Percentiles rank a stretch among this genome's conserved stretches.
Evolutionary conservation across 2,888 invertebrate genomes (phyloP).

Genomic region (Orgyia antiqua): DNA sequence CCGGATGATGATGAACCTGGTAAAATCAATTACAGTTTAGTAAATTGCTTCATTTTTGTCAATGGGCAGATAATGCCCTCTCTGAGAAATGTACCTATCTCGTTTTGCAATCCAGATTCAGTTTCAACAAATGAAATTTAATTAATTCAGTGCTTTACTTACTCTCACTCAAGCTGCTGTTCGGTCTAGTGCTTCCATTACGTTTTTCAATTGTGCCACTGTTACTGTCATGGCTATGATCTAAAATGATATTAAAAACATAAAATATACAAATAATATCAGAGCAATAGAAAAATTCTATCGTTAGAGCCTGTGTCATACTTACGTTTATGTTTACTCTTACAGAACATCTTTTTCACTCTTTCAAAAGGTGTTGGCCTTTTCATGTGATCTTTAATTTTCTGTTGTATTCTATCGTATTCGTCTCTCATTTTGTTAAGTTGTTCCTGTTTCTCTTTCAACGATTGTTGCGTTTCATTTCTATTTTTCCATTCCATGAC

Average conservation of each 20-base stretch:
- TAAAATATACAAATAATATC: too few relatives aligned
- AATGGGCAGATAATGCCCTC: neutral
- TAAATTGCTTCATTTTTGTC: neutral
- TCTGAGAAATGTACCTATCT: too few relatives aligned
- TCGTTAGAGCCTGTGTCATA: too few relatives aligned
- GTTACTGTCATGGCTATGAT: conserved; percentile 43
- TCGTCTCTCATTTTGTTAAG: conserved; percentile 87
- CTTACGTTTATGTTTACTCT: conserved; percentile 77
- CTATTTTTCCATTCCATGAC: conserved; percentile 92
- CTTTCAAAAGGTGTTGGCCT: conserved; percentile 89
- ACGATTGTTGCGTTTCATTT: conserved; percentile 91
- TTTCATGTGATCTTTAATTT: conserved; percentile 85
- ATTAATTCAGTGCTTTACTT: conserved; percentile 32
- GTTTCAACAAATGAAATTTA: neutral
- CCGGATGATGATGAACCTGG: conserved; percentile 89
- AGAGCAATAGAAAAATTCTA: too few relatives aligned
- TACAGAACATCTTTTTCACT: conserved; percentile 85
- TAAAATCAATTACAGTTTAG: too few relatives aligned
- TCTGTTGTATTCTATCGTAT: conserved; percentile 89
- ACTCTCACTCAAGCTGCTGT: conserved; percentile 72
- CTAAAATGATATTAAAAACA: conserved; percentile 30
- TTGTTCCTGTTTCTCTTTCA: conserved; percentile 91
- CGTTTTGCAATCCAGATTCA: neutral
- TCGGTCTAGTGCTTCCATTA: conserved; percentile 66
- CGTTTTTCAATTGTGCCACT: conserved; percentile 64